These are phyloP conservation scores for Temnothorax curvispinosus DNA, from an alignment of 1,140 invertebrate genomes.

Conservation along the genomic window DNA sequence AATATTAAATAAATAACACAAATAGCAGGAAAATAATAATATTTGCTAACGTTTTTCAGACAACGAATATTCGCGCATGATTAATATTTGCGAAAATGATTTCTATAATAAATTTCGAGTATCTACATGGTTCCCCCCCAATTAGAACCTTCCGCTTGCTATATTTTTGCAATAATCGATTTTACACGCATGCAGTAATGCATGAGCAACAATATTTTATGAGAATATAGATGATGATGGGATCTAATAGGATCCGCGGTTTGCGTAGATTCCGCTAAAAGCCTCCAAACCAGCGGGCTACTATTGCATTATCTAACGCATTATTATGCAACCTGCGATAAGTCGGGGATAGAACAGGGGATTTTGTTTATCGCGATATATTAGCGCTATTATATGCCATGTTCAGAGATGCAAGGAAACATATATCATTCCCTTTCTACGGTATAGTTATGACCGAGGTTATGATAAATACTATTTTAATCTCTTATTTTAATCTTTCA, in stretches of 20 bases:
- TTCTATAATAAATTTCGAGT: neutral
- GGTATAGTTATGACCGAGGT: neutral
- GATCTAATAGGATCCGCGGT: conserved; percentile 55
- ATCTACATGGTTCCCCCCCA: neutral
- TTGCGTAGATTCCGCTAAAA: conserved; percentile 54
- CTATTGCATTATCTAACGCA: conserved; percentile 48
- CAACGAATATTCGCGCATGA: neutral
- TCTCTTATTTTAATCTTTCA: neutral
- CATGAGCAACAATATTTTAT: conserved; percentile 39
- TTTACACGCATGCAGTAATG: conserved; percentile 17
- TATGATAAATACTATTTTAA: neutral
- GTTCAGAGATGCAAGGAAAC: neutral
- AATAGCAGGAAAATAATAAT: neutral
- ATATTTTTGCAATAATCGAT: conserved; percentile 47
- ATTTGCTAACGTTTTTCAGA: neutral
- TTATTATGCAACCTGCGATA: conserved; percentile 41
- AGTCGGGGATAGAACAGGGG: neutral
- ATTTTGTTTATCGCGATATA: conserved; percentile 31
- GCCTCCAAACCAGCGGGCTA: conserved; percentile 45
- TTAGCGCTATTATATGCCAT: neutral
- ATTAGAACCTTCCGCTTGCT: neutral
- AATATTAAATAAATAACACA: neutral
- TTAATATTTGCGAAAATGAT: neutral
- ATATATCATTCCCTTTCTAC: neutral
- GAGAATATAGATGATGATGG: conserved; percentile 38